A percentile compares a stretch with the other conserved stretches of the same genome.
These are phyloP conservation scores for Rosalia funebris DNA, from an alignment of 2,888 invertebrate genomes.

Conservation along the genomic window DNA sequence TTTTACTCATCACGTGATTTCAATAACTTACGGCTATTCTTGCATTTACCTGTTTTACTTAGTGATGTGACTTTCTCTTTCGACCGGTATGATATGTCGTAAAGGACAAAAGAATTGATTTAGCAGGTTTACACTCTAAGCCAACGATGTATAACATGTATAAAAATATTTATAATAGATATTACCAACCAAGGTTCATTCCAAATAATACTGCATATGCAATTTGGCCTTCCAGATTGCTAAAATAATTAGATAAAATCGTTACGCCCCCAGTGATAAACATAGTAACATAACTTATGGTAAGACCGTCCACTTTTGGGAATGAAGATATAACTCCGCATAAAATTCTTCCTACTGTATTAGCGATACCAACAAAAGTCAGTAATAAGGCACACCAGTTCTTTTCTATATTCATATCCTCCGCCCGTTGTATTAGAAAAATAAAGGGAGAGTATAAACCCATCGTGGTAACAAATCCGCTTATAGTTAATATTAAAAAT, in stretches of 20 bases:
- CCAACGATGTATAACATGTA: too few relatives aligned
- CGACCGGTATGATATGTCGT: too few relatives aligned
- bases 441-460: constrained; percentile 85
- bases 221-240: constrained; percentile 66
- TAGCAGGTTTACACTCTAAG: too few relatives aligned
- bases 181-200: constrained; percentile 71
- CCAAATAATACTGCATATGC: constrained; percentile 73
- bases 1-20: too few relatives aligned
- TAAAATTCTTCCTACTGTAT: constrained; percentile 73
- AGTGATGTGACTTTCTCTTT: too few relatives aligned
- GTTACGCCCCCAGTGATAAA: constrained; percentile 73
- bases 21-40: too few relatives aligned
- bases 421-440: constrained; percentile 70
- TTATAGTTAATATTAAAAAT: constrained; percentile 60
- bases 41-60: too few relatives aligned
- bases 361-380: constrained; percentile 78
- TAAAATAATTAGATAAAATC: constrained; percentile 62
- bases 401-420: constrained; percentile 61
- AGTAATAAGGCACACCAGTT: constrained; percentile 69
- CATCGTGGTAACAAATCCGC: constrained; percentile 76
- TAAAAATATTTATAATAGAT: too few relatives aligned
- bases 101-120: too few relatives aligned
- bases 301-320: constrained; percentile 71
- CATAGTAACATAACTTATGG: constrained; percentile 74
- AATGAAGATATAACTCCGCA: constrained; percentile 73